These are phyloP conservation scores for Seira ritae DNA, from an alignment of 2,888 invertebrate species.

Conservation along the genomic window DNA sequence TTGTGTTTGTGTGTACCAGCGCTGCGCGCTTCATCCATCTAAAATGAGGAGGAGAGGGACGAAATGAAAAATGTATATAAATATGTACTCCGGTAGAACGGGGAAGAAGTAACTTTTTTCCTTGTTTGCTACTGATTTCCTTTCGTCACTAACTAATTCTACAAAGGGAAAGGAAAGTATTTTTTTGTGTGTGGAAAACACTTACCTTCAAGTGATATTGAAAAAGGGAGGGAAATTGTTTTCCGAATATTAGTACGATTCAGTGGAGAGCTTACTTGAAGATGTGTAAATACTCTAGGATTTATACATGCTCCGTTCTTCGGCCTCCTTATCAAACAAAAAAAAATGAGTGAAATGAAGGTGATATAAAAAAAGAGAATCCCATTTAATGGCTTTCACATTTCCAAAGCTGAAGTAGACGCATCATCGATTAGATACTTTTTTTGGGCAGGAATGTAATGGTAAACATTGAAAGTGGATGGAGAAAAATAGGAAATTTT, in stretches of 20 bases:
- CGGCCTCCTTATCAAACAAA: background rate
- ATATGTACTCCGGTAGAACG: constrained; percentile 23
- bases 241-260: background rate
- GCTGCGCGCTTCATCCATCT: constrained; percentile 53
- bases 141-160: constrained; percentile 61
- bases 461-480: constrained; percentile 4
- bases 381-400: background rate
- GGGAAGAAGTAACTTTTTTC: constrained; percentile 37
- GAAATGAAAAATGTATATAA: constrained; percentile 13
- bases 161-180: constrained; percentile 8
- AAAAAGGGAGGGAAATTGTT: background rate
- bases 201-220: constrained; percentile 7
- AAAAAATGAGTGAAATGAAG: background rate
- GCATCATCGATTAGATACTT: background rate
- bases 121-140: constrained; percentile 44
- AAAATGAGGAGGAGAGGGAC: constrained; percentile 39
- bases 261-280: background rate
- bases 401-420: background rate
- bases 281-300: constrained; percentile 2
- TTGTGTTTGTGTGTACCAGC: background rate
- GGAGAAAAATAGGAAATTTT: background rate
- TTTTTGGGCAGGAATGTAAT: background rate
- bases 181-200: background rate
- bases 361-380: background rate
- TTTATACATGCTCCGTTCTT: background rate